A percentile compares a stretch with the other conserved stretches of the same genome.
phyloP scores from a whole-genome alignment of 2,888 invertebrate species.

The Pristionchus maxplancki region DNA sequence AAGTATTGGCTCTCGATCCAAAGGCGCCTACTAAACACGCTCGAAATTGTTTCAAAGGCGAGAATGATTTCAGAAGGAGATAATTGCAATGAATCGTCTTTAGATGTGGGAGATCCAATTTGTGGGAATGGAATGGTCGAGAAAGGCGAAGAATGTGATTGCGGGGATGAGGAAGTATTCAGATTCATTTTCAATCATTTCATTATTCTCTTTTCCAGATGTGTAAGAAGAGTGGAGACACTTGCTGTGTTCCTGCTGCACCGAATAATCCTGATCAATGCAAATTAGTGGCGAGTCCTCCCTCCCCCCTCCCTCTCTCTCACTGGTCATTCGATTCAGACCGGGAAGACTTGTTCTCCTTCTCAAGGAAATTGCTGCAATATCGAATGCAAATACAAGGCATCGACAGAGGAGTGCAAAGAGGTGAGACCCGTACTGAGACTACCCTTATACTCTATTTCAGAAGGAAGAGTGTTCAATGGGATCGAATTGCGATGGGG shows the following conservation, averaged over 20 bases:
- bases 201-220: not conserved
- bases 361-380: constrained; percentile 6
- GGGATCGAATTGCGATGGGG: not conserved
- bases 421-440: not conserved
- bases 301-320: too few species aligned
- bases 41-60: not conserved
- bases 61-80: not conserved
- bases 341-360: not conserved
- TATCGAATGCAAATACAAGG: not conserved
- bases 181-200: not conserved
- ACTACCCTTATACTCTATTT: not conserved
- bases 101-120: constrained; percentile 94
- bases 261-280: too few species aligned
- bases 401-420: not conserved
- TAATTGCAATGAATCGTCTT: constrained; percentile 64
- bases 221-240: not conserved
- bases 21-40: not conserved
- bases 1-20: not conserved
- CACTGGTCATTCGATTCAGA: not conserved
- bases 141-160: constrained; percentile 97
- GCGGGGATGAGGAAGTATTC: constrained; percentile 82
- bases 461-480: not conserved
- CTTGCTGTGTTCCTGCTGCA: not conserved
- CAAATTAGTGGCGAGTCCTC: too few species aligned
- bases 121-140: constrained; percentile 99